Evolutionary conservation across 2,113 vertebrate species (phyloP).

Genomic region (Toxotes chatareus): DNA sequence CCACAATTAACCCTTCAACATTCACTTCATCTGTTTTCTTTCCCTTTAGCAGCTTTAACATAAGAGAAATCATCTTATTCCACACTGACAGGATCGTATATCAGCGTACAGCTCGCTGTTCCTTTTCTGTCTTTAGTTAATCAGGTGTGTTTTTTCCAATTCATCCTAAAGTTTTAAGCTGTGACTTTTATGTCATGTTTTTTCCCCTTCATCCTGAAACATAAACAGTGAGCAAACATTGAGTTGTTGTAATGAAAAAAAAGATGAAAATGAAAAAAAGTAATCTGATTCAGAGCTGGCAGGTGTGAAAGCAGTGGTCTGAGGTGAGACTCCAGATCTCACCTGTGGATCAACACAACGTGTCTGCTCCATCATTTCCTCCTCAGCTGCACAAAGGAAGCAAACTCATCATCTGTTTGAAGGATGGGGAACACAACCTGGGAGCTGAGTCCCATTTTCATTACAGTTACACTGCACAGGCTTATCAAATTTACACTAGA

Average conservation of each 20-base stretch:
- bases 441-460: constrained; percentile 14
- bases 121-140: no score
- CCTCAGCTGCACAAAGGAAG: neutral
- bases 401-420: neutral
- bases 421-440: neutral
- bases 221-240: neutral
- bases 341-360: neutral
- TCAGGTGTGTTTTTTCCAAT: no score
- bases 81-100: no score
- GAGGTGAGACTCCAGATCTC: neutral
- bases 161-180: no score
- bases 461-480: constrained; percentile 10
- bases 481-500: constrained; percentile 8
- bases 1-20: neutral
- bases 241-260: neutral
- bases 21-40: neutral
- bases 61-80: no score
- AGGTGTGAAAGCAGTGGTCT: neutral
- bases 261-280: no score
- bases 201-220: no score
- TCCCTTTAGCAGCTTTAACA: neutral
- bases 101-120: no score
- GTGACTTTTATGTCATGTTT: no score
- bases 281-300: neutral
- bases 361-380: neutral